Percentiles rank a stretch among this genome's conserved stretches.
Conservation (phyloP, 2,888 invertebrate species). For the Hemaris fuciformis region DNA sequence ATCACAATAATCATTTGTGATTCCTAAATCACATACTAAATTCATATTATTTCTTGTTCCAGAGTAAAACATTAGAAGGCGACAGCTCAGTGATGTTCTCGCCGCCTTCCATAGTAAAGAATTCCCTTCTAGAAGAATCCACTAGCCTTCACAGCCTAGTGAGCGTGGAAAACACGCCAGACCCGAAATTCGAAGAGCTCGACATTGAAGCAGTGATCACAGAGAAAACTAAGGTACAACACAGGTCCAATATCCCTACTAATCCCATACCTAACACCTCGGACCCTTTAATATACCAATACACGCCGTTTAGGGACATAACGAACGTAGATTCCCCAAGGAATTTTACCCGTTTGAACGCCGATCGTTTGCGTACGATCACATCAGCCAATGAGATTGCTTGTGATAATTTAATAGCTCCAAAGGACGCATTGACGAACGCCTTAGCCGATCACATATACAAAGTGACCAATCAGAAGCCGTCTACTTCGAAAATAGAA, state of each 20-base stretch:
- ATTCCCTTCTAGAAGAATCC: constrained; percentile 86
- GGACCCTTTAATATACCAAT: constrained; percentile 13
- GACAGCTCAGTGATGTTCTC: constrained; percentile 91
- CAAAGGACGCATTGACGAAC: constrained; percentile 71
- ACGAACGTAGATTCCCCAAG: constrained; percentile 66
- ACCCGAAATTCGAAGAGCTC: constrained; percentile 59
- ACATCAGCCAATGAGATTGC: constrained; percentile 55
- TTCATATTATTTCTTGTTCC: constrained; percentile 72
- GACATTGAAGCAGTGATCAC: constrained; percentile 66
- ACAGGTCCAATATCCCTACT: constrained; percentile 73
- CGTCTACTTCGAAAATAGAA: constrained; percentile 70
- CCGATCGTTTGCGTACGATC: constrained; percentile 69
- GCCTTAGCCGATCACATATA: constrained; percentile 75
- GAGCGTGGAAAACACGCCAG: constrained; percentile 69
- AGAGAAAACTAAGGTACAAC: constrained; percentile 78
- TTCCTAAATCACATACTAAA: no score
- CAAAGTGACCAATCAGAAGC: constrained; percentile 79
- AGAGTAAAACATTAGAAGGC: constrained; percentile 92
- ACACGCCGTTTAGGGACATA: constrained; percentile 50
- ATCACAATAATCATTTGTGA: no score
- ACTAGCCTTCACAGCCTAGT: constrained; percentile 82
- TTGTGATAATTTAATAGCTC: constrained; percentile 68
- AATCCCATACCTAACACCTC: constrained; percentile 60
- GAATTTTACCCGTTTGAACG: constrained; percentile 69
- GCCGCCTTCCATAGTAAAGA: constrained; percentile 92